phyloP scores from a whole-genome alignment of 2,888 invertebrate species.

The Aspidapion aeneum region DNA sequence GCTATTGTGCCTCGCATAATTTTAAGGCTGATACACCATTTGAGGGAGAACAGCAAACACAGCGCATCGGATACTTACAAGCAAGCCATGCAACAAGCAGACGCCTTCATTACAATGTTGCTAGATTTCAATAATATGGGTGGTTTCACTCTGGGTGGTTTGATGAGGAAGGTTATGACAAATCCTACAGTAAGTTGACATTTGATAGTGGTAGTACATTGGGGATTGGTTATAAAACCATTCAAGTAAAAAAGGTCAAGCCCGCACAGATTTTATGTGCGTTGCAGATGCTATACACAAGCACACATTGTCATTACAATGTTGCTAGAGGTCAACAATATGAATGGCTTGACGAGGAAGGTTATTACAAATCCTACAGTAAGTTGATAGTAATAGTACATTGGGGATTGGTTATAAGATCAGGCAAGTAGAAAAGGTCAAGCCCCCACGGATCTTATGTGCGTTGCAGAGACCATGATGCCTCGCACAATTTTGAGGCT shows the following conservation, averaged over 20 bases:
- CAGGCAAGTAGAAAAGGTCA: conserved; percentile 60
- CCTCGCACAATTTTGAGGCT: conserved; percentile 86
- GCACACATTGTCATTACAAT: conserved; percentile 87
- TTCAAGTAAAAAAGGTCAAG: conserved; percentile 69
- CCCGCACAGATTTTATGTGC: conserved; percentile 55
- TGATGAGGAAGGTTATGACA: conserved; percentile 88
- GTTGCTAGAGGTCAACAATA: conserved; percentile 90
- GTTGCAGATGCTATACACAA: conserved; percentile 69
- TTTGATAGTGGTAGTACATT: too few relatives aligned
- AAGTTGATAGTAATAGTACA: conserved; percentile 25
- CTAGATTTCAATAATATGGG: conserved; percentile 96
- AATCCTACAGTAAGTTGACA: conserved; percentile 68
- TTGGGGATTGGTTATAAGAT: too few relatives aligned
- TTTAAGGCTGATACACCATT: conserved; percentile 83
- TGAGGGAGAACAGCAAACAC: conserved; percentile 66
- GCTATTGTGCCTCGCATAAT: conserved; percentile 93
- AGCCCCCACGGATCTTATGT: conserved; percentile 85
- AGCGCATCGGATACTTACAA: conserved; percentile 58
- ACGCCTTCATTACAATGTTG: conserved; percentile 84
- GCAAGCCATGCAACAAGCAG: conserved; percentile 76
- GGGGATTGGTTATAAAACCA: too few relatives aligned
- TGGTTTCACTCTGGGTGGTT: conserved; percentile 89
- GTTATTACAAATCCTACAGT: conserved; percentile 89
- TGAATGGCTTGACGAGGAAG: conserved; percentile 93
- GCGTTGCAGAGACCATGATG: conserved; percentile 92